Percentiles rank a stretch among this genome's conserved stretches.
Evolutionary conservation across 2,888 invertebrate genomes (phyloP).

Genomic region (Epiblema foenella): DNA sequence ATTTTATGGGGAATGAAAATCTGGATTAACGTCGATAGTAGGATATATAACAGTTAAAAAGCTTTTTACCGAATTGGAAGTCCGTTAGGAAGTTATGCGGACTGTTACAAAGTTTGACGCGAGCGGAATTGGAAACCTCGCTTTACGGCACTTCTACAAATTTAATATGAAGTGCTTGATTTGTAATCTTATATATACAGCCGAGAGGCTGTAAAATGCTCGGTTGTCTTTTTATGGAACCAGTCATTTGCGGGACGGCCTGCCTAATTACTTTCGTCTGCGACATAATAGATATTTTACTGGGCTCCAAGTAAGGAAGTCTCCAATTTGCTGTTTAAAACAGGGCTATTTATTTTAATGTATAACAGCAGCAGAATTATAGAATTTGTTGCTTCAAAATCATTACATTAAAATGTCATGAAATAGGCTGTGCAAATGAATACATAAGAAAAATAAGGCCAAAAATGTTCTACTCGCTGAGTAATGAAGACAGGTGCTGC

Average conservation of each 20-base stretch:
- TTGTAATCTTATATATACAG: neutral
- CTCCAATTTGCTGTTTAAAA: constrained; percentile 36
- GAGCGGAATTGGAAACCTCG: constrained; percentile 24
- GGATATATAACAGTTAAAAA: constrained; percentile 30
- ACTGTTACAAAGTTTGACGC: constrained; percentile 31
- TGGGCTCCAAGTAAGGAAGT: constrained; percentile 29
- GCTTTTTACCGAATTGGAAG: constrained; percentile 36
- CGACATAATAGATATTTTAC: constrained; percentile 42
- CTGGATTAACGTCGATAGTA: constrained; percentile 12
- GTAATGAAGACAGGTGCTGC: constrained; percentile 1
- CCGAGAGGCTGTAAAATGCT: constrained; percentile 7
- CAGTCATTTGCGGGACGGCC: constrained; percentile 32
- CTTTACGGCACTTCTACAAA: constrained; percentile 7
- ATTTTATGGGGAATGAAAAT: constrained; percentile 9
- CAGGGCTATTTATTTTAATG: constrained; percentile 33
- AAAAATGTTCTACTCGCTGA: constrained; percentile 1
- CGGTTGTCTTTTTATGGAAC: constrained; percentile 25
- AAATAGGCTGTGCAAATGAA: too few relatives aligned
- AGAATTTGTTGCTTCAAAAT: too few relatives aligned
- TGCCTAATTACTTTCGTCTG: constrained; percentile 40
- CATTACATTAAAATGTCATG: neutral
- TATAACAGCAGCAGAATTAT: constrained; percentile 20
- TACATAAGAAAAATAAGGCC: neutral
- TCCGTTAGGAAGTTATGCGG: constrained; percentile 34
- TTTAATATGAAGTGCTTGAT: constrained; percentile 18